Conservation (phyloP, 2,888 invertebrate species). For the Meliscaeva auricollis region DNA sequence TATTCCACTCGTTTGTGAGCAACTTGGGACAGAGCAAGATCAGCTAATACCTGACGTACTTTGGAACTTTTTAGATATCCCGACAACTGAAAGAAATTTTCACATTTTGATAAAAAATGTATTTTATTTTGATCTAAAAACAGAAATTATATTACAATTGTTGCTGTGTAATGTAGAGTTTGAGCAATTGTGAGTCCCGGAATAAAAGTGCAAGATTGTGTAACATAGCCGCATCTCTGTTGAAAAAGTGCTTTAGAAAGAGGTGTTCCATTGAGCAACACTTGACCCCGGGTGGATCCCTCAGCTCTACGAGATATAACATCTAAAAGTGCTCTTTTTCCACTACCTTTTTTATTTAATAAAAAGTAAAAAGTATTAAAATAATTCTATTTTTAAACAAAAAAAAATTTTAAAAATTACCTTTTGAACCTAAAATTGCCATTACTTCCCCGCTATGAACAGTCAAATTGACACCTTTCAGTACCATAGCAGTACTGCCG, state of each 20-base stretch:
- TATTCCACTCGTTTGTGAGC: conserved; percentile 93
- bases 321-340: conserved; percentile 96
- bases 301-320: conserved; percentile 93
- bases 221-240: conserved; percentile 94
- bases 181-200: conserved; percentile 95
- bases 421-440: conserved; percentile 96
- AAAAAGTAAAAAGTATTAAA: too few relatives aligned
- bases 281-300: conserved; percentile 94
- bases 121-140: neutral
- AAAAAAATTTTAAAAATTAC: conserved; percentile 84
- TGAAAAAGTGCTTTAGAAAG: conserved; percentile 92
- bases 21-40: conserved; percentile 96
- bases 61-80: conserved; percentile 92
- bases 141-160: conserved; percentile 86
- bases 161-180: conserved; percentile 91
- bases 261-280: conserved; percentile 94
- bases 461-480: conserved; percentile 96
- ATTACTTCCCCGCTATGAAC: conserved; percentile 97
- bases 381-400: neutral
- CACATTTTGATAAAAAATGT: too few relatives aligned
- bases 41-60: conserved; percentile 96
- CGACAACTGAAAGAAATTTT: conserved; percentile 87
- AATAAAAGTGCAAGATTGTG: conserved; percentile 93
- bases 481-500: conserved; percentile 92
- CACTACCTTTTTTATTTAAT: conserved; percentile 88